Percentiles rank a stretch among this genome's conserved stretches.
Evolutionary conservation across 2,113 vertebrate species (phyloP).

Genomic region (Holacanthus passer): DNA sequence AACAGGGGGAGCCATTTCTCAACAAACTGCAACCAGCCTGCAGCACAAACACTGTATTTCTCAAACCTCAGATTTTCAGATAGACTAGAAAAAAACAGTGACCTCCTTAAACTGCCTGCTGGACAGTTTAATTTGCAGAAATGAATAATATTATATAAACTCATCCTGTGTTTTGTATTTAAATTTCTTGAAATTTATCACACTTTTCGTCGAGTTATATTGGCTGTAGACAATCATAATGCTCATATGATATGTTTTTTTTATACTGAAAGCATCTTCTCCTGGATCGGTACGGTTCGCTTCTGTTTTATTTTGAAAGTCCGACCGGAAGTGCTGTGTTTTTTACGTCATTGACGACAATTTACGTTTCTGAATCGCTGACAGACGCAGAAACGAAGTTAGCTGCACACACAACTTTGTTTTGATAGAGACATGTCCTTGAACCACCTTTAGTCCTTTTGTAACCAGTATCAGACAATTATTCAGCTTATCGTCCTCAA

Average conservation of each 20-base stretch:
- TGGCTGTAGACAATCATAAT: neutral
- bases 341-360: neutral
- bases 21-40: neutral
- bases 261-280: neutral
- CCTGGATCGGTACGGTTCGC: neutral
- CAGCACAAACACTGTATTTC: neutral
- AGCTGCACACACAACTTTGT: neutral
- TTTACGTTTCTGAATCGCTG: no score
- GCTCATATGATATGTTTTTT: neutral
- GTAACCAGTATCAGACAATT: neutral
- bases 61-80: neutral
- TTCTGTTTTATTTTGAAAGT: conserved; percentile 40
- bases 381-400: neutral
- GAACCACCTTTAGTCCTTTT: neutral
- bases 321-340: neutral
- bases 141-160: no score
- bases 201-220: neutral
- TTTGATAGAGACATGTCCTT: conserved; percentile 11
- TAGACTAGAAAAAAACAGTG: neutral
- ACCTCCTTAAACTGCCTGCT: neutral
- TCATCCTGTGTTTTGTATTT: no score
- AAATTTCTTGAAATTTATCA: no score
- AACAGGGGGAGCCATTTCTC: conserved; percentile 43
- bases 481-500: neutral
- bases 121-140: no score